These are phyloP conservation scores for Myrmecobius fasciatus DNA, from an alignment of 2,113 vertebrate genomes.

Conservation along the genomic window DNA sequence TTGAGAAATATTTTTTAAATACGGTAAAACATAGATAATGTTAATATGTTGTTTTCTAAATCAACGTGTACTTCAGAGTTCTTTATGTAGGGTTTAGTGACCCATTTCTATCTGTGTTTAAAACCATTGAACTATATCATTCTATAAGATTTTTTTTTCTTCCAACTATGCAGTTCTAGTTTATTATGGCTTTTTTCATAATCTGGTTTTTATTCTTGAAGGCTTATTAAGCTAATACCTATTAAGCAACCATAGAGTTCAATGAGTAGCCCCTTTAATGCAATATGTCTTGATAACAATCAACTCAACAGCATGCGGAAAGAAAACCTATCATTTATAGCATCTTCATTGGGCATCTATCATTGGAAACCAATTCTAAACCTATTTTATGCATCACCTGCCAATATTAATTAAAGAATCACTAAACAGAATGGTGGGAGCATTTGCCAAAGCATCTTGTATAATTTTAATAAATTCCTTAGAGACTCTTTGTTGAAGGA, in stretches of 20 bases:
- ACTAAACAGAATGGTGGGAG: not conserved
- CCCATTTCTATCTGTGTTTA: not conserved
- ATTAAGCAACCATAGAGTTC: no score
- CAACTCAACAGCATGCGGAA: not conserved
- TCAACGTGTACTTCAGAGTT: not conserved
- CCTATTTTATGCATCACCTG: not conserved
- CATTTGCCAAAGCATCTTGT: not conserved
- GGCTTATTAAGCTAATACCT: no score
- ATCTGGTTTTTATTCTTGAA: not conserved
- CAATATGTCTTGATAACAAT: not conserved
- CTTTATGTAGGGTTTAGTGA: not conserved
- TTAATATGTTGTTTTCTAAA: not conserved
- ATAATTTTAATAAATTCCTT: not conserved
- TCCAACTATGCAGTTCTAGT: no score
- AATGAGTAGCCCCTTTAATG: not conserved
- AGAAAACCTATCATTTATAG: not conserved
- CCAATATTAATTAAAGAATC: not conserved
- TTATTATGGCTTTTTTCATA: not conserved
- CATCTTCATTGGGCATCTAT: not conserved
- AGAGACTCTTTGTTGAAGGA: not conserved
- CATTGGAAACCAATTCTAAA: not conserved
- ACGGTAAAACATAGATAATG: not conserved
- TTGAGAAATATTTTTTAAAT: not conserved
- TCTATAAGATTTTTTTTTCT: no score
- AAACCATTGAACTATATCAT: not conserved